Conservation (phyloP, 2,113 vertebrate species). For the Tetrao urogallus region DNA sequence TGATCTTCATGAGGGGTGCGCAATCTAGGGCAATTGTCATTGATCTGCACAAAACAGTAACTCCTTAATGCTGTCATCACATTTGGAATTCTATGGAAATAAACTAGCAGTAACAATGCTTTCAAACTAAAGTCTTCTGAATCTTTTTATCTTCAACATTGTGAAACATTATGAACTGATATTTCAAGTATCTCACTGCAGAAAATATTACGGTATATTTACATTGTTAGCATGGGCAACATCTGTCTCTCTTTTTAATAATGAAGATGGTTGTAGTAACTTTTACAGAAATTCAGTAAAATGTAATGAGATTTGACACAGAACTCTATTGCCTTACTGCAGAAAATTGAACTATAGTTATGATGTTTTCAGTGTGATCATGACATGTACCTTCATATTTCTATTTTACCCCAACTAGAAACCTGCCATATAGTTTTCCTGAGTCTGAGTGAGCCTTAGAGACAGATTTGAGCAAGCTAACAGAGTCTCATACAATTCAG, state of each 20-base stretch:
- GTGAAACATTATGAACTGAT: neutral
- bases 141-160: neutral
- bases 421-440: conserved; percentile 12
- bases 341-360: conserved; percentile 35
- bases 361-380: neutral
- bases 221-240: neutral
- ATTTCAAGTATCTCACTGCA: neutral
- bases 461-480: conserved; percentile 31
- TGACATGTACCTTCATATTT: conserved; percentile 18
- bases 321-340: neutral
- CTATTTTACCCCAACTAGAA: conserved; percentile 14
- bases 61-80: neutral
- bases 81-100: neutral
- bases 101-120: neutral
- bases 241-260: neutral
- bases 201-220: neutral
- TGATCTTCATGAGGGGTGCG: neutral
- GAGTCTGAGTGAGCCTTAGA: neutral
- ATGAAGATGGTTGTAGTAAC: neutral
- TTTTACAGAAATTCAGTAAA: conserved; percentile 10
- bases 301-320: conserved; percentile 29
- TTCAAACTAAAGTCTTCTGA: neutral
- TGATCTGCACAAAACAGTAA: neutral
- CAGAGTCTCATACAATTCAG: neutral
- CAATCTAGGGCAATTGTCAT: neutral